Base-by-base conservation (phyloP, 2,888 invertebrate species). In the Ormyrus nitidulus region DNA sequence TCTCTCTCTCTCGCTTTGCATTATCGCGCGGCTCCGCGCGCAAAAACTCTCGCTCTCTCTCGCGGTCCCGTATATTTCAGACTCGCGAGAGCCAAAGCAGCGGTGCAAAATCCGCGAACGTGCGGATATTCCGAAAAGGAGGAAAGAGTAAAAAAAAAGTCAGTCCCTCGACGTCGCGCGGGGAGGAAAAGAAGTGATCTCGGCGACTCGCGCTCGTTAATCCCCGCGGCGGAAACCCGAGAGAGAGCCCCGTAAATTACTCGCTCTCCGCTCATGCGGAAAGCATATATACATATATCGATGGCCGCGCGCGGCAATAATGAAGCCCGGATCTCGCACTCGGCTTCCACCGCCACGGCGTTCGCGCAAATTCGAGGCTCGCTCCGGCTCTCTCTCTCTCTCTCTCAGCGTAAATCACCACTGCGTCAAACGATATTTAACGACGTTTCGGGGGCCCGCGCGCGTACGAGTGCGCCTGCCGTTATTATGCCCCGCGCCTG, bases 211-310 rank as follows among this genome's bases (percentile, higher is more conserved):
- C 83, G 84, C 85, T 87, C 87, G 87, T 88, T 89, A 88, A 89
- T 62, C 68, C 72, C 88, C 86, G 86, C 85, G 82, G 80, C 84
- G 88, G 86, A 86, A 87, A 88, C 85, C 84, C 86, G 86, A 88
- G 86, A 87, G 34, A 34, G 34, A 34, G 3, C 34, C 86, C 86
- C 86, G 88, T 88, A 89, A 89, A 88, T 88, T 87, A 88, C 86
- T 85, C 85, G 86, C 86, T 86, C 87, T 86, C 84, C 86, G 85
- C 86, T 34, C 34, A 34, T 34, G 34, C 34, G 34, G 34, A 34
- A 34, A 34, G 34, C 34, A 34, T 51, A 34, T 69, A 71, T 46
- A 66, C 13, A 49, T 49, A 19, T 51, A 77, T 66, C 51, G 59
- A 66, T 53, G 53, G 44, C 19, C 49, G 64, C 44, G 6, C 48